A percentile compares a stretch with the other conserved stretches of the same genome.
Evolutionary conservation across 2,113 vertebrate species (phyloP).

Genomic region (Empidonax traillii): DNA sequence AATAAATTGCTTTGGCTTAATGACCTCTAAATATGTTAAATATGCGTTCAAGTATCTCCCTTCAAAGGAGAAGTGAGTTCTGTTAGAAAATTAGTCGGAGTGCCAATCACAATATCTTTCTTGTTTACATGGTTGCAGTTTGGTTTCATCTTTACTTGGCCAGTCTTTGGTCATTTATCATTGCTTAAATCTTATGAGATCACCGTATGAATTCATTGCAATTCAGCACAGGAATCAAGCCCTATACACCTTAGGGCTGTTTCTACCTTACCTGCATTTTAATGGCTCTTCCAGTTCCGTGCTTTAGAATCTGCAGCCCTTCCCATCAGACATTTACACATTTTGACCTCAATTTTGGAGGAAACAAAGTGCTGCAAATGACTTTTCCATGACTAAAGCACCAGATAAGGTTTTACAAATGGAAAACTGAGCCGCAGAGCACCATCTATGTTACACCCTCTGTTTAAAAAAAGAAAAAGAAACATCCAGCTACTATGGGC

Average conservation of each 20-base stretch:
- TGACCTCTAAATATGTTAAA: neutral
- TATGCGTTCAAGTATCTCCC: neutral
- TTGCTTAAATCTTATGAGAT: neutral
- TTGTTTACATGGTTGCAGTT: neutral
- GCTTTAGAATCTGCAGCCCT: neutral
- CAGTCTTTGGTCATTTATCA: neutral
- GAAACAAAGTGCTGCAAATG: slow-evolving; percentile 13
- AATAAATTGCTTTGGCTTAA: neutral
- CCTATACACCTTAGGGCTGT: neutral
- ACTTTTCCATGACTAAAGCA: slow-evolving; percentile 34
- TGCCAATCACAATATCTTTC: neutral
- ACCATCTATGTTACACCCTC: neutral
- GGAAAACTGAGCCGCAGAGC: neutral
- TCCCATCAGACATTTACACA: neutral
- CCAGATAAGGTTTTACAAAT: slow-evolving; percentile 42
- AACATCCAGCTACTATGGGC: neutral
- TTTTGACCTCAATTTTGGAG: slow-evolving; percentile 7
- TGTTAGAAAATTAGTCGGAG: neutral
- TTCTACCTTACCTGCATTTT: neutral
- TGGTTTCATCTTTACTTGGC: neutral
- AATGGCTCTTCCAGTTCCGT: neutral
- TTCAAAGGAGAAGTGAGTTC: neutral
- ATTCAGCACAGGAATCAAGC: neutral
- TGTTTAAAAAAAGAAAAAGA: neutral
- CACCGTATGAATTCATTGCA: neutral